These are phyloP conservation scores for Rhyzopertha dominica DNA, from an alignment of 1,140 invertebrate species.

Conservation along the genomic window DNA sequence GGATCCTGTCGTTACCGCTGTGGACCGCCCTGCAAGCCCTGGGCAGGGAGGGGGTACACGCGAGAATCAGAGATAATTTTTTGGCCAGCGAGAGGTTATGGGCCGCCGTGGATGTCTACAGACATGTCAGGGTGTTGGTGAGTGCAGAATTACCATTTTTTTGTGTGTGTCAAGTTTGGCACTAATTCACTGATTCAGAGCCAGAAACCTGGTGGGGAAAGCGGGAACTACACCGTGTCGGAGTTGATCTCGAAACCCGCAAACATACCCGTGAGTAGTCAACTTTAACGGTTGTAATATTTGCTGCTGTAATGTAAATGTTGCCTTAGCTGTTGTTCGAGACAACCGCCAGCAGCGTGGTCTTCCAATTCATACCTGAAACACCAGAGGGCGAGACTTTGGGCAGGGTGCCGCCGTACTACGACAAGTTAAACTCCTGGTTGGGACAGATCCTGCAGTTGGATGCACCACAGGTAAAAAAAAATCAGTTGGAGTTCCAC, in stretches of 20 bases:
- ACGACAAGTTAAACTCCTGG: conserved; percentile 91
- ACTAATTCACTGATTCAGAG: conserved; percentile 53
- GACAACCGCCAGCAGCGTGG: conserved; percentile 73
- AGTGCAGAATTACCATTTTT: no score
- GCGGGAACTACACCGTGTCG: conserved; percentile 56
- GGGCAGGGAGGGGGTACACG: conserved; percentile 71
- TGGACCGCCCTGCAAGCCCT: conserved; percentile 75
- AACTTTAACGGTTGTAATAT: conserved; percentile 1
- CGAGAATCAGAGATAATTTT: conserved; percentile 69
- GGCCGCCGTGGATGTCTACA: conserved; percentile 64
- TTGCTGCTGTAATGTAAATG: neutral
- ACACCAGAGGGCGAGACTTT: conserved; percentile 47
- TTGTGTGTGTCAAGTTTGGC: no score
- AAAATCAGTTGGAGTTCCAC: no score
- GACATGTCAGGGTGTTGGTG: conserved; percentile 70
- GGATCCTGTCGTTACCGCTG: conserved; percentile 72
- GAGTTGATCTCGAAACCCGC: conserved; percentile 62
- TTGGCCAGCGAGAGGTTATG: conserved; percentile 68
- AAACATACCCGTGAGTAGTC: conserved; percentile 53
- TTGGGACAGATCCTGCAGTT: conserved; percentile 89
- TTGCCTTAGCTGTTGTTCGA: conserved; percentile 66
- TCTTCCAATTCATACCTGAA: conserved; percentile 81
- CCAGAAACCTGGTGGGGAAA: conserved; percentile 64
- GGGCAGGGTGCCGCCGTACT: conserved; percentile 68
- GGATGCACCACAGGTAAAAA: conserved; percentile 61